Evolutionary conservation across 2,888 invertebrate genomes (phyloP).

Genomic region (Melipona beecheii): DNA sequence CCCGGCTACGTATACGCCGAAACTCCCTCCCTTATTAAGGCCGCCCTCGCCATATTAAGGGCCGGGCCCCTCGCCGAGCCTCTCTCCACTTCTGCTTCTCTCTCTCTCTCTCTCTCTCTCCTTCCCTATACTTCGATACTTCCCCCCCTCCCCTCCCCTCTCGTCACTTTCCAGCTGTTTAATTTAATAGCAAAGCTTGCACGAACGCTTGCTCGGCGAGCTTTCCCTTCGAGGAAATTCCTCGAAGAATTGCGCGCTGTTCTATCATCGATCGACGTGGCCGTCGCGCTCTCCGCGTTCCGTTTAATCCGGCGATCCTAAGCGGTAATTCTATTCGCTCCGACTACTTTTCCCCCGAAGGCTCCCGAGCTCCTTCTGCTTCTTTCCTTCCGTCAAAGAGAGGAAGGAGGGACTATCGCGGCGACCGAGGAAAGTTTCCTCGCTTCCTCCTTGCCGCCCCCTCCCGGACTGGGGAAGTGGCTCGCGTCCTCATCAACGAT

Average conservation of each 20-base stretch:
- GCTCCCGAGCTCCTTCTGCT: neutral
- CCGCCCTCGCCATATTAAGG: slow-evolving; percentile 83
- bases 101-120: neutral
- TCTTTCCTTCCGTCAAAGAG: neutral
- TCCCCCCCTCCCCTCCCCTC: neutral
- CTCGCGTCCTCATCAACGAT: slow-evolving; percentile 45
- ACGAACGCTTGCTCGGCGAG: neutral
- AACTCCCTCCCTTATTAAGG: slow-evolving; percentile 83
- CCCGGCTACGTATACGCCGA: slow-evolving; percentile 72
- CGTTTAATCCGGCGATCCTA: slow-evolving; percentile 12
- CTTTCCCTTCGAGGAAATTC: neutral
- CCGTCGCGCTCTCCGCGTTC: neutral
- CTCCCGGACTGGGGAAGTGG: neutral
- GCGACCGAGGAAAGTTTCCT: slow-evolving; percentile 12
- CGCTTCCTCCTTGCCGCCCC: neutral
- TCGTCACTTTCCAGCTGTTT: neutral
- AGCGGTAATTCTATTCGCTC: neutral
- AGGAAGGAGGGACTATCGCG: neutral
- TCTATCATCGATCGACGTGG: neutral
- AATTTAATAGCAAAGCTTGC: neutral
- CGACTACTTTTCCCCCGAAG: neutral
- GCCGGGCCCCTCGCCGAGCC: slow-evolving; percentile 61
- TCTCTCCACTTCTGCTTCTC: neutral
- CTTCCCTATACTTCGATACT: too few relatives aligned
- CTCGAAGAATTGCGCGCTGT: neutral